Percentiles rank a stretch among this genome's conserved stretches.
These are phyloP conservation scores for Folsomia manolachei DNA, from an alignment of 2,888 invertebrate genomes.

Conservation along the genomic window DNA sequence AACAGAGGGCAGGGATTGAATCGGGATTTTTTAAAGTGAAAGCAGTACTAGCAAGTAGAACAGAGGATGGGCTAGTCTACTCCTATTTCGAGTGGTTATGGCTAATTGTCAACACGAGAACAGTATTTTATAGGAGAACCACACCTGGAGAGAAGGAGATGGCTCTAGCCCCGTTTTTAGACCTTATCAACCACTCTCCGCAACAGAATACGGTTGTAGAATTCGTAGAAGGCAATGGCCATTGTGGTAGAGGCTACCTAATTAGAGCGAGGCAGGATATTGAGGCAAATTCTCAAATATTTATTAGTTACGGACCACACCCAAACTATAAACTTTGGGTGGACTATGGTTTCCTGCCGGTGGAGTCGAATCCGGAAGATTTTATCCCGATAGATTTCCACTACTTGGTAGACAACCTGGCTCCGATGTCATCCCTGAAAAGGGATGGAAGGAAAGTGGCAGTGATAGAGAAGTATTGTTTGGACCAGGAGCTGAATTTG, in stretches of 20 bases:
- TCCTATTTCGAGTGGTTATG: slow-evolving; percentile 36
- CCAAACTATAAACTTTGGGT: slow-evolving; percentile 74
- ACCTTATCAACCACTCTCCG: slow-evolving; percentile 80
- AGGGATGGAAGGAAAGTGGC: slow-evolving; percentile 33
- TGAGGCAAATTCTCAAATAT: slow-evolving; percentile 69
- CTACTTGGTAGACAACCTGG: background rate
- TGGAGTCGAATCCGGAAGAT: slow-evolving; percentile 68
- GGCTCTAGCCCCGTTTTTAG: slow-evolving; percentile 82
- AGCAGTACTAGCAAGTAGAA: too few relatives aligned
- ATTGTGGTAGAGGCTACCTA: slow-evolving; percentile 57
- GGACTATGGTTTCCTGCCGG: slow-evolving; percentile 79
- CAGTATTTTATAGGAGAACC: slow-evolving; percentile 32
- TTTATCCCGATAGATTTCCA: slow-evolving; percentile 61
- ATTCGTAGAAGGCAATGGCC: slow-evolving; percentile 51
- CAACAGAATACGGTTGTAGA: slow-evolving; percentile 53
- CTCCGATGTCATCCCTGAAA: slow-evolving; percentile 5
- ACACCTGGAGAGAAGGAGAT: slow-evolving; percentile 46
- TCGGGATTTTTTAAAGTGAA: background rate
- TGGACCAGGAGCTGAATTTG: slow-evolving; percentile 30
- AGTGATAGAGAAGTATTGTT: slow-evolving; percentile 24
- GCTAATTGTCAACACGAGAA: slow-evolving; percentile 42
- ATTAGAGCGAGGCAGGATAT: slow-evolving; percentile 60
- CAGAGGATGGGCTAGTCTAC: background rate
- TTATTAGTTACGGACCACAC: slow-evolving; percentile 83
- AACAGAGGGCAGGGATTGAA: background rate